Base-by-base conservation (phyloP, 2,797 vertebrate genomes). In the Pachyuromys duprasi region DNA sequence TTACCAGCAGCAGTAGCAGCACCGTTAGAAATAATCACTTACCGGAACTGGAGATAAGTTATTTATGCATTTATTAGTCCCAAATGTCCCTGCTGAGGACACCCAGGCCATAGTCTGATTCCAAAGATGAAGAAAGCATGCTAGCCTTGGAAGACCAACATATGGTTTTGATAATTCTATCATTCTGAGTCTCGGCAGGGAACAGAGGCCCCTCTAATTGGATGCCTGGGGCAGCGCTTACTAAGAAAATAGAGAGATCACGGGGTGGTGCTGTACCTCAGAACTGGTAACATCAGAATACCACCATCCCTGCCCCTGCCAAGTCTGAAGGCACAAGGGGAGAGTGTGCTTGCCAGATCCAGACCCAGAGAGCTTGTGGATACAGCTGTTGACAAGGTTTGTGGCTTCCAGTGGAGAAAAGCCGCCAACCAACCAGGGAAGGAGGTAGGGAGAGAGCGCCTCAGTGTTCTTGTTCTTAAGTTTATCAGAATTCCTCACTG, bases 161-260 rank as follows among this genome's bases (percentile, higher is more conserved):
- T 18, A n/a, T 69, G 53, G 39, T 87, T 95, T 91, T 62, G 84
- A 79, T 84, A 63, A 92, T 84, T 97, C 92, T 95, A 76, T 78
- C 70, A 83, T 11, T 63, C 84, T 60, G 53, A 74, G 8, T 78
- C 86, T 93, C 92, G 79, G 93, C 91, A 84, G 62, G 94, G 88
- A 89, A 78, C 15, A 80, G 45, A 94, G 67, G 8, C 4, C 1
- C 22, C 65, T 93, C 82, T 28, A 86, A 36, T 1, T 65, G 57
- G 24, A 39, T 83, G 81, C 84, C 72, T 90, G 33, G 88, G 70
- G 60, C 67, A 55, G 67, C 74, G 55, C 79, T 96, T 65, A 45
- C 17, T 26, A 67, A 74, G 36, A 90, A n/a, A 12, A 31, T 28
- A 72, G 28, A 31, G 62, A 74, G 86, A 76, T 69, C 28, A 57